Evolutionary conservation across 92 coral and sea anemone genomes (phyloP).

Genomic region (Plumapathes pennacea): DNA sequence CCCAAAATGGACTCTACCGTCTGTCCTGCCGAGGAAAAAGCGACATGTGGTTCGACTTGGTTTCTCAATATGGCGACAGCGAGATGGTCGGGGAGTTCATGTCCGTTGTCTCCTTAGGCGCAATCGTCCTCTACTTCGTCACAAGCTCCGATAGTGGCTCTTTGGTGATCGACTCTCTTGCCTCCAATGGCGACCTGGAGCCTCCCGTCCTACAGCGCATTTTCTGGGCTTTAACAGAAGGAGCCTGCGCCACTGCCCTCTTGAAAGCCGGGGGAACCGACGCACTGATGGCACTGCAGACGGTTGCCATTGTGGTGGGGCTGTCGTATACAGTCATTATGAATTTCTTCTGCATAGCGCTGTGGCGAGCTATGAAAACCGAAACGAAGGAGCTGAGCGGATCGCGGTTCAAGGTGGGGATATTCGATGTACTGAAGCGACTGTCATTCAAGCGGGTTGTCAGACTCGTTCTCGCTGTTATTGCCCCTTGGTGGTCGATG

Average conservation of each 20-base stretch:
- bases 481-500: constrained; percentile 69
- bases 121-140: constrained; percentile 78
- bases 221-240: constrained; percentile 92
- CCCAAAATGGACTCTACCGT: constrained; percentile 67
- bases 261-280: constrained; percentile 69
- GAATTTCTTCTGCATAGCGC: constrained; percentile 64
- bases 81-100: constrained; percentile 59
- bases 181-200: constrained; percentile 86
- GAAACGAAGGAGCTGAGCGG: constrained; percentile 69
- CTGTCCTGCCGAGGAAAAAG: constrained; percentile 63
- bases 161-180: constrained; percentile 76
- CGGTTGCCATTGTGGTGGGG: constrained; percentile 75
- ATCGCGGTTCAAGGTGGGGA: constrained; percentile 35
- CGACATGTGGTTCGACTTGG: constrained; percentile 81
- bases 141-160: constrained; percentile 97
- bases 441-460: constrained; percentile 8
- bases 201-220: constrained; percentile 80
- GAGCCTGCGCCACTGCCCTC: constrained; percentile 84
- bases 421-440: constrained; percentile 45
- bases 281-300: constrained; percentile 65
- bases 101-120: constrained; percentile 56
- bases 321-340: constrained; percentile 60
- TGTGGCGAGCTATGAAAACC: constrained; percentile 75
- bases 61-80: constrained; percentile 69
- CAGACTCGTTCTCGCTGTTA: constrained; percentile 33